These are phyloP conservation scores for Chinchilla lanigera DNA, from an alignment of 2,113 vertebrate genomes.

Conservation along the genomic window DNA sequence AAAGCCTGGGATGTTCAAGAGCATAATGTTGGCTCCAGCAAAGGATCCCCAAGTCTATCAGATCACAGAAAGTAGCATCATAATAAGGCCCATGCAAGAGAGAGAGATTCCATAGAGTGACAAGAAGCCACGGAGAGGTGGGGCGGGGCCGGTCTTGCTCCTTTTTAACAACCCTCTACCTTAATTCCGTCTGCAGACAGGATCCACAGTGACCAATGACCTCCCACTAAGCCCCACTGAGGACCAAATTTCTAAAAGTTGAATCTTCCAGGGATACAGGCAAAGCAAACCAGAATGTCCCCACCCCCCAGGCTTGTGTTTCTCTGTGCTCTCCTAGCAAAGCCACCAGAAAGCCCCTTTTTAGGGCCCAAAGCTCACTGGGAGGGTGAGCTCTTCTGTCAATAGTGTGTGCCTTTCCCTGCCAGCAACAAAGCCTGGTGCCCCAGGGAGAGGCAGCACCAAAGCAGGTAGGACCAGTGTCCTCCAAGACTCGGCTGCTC, in stretches of 20 bases:
- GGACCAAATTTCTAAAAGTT: not conserved
- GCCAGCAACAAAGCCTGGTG: accelerated
- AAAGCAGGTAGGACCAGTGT: no score
- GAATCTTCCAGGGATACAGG: not conserved
- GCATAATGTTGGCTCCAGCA: not conserved
- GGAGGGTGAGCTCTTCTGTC: not conserved
- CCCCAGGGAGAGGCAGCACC: not conserved
- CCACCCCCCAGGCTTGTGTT: not conserved
- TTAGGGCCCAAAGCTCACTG: not conserved
- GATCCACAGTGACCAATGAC: not conserved
- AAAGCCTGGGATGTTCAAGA: not conserved
- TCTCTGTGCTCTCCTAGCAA: not conserved
- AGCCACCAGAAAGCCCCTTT: not conserved
- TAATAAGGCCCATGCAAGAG: not conserved
- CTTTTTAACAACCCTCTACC: not conserved
- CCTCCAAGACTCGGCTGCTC: not conserved
- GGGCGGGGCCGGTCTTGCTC: no score
- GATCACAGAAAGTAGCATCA: not conserved
- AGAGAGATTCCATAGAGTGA: not conserved
- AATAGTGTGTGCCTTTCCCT: not conserved
- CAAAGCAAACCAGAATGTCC: not conserved
- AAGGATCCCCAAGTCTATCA: not conserved
- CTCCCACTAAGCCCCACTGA: not conserved
- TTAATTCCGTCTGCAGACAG: not conserved
- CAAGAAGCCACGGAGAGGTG: not conserved